These are phyloP conservation scores for Deilephila porcellus DNA, from an alignment of 2,888 invertebrate species.

Conservation along the genomic window DNA sequence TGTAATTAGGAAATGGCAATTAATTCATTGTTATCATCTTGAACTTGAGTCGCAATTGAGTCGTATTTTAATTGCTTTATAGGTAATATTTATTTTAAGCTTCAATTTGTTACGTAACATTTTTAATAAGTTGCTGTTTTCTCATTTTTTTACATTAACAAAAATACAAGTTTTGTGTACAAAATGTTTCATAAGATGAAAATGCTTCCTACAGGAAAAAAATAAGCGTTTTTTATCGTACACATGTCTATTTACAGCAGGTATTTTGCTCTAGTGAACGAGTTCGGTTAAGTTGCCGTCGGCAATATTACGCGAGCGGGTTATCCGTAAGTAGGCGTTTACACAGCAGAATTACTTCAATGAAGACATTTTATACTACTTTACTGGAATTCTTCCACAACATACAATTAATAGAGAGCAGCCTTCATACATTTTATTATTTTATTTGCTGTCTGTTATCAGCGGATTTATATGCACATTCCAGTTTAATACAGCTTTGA, in stretches of 20 bases:
- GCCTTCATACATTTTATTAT: not conserved
- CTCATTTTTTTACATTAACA: not conserved
- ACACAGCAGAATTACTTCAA: constrained; percentile 33
- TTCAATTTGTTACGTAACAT: constrained; percentile 2
- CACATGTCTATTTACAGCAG: constrained; percentile 30
- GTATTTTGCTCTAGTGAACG: constrained; percentile 37
- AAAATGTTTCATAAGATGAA: not conserved
- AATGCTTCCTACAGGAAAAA: not conserved
- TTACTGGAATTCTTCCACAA: not conserved
- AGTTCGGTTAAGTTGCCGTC: constrained; percentile 47
- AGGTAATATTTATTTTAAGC: not conserved
- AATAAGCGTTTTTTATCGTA: not conserved
- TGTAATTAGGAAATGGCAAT: constrained; percentile 60
- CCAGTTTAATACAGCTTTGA: not conserved
- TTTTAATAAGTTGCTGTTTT: not conserved
- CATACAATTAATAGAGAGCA: constrained; percentile 3
- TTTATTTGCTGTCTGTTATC: not conserved
- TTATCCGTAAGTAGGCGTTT: constrained; percentile 29
- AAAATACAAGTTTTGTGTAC: not conserved
- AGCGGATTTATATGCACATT: not conserved
- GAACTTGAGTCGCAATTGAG: not conserved
- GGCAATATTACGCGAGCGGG: constrained; percentile 41
- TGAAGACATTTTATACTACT: constrained; percentile 29
- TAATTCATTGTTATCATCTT: constrained; percentile 7
- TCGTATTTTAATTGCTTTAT: not conserved